These are phyloP conservation scores for Yoshiicerus persimilis DNA, from an alignment of 1,140 invertebrate species.

Conservation along the genomic window DNA sequence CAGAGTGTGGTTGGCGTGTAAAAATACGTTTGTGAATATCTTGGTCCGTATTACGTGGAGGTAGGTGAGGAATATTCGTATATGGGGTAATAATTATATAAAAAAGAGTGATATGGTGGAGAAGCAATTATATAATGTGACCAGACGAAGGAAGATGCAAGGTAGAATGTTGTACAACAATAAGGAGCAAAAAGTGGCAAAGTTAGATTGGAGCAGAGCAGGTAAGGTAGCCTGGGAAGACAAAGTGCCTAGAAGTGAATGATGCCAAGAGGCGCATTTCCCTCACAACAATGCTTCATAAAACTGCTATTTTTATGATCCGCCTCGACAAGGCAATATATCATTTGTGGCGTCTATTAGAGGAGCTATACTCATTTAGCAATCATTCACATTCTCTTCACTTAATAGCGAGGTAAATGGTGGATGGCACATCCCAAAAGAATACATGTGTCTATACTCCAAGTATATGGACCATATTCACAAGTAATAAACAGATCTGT, in stretches of 20 bases:
- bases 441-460: no score
- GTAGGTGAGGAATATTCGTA: not conserved
- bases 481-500: no score
- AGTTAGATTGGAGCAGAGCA: not conserved
- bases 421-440: not conserved
- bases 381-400: constrained; percentile 25
- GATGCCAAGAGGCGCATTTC: not conserved
- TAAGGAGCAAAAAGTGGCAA: not conserved
- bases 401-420: not conserved
- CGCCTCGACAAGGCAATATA: constrained; percentile 18
- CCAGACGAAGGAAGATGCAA: not conserved
- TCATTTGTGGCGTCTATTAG: constrained; percentile 27
- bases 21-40: not conserved
- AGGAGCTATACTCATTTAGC: constrained; percentile 29
- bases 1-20: no score
- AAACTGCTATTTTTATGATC: constrained; percentile 18
- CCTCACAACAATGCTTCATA: constrained; percentile 17
- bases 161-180: not conserved
- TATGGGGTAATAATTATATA: not conserved
- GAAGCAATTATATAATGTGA: not conserved
- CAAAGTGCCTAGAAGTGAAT: not conserved
- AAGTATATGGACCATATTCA: no score
- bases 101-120: not conserved
- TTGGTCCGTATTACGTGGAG: not conserved
- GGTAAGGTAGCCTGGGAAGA: not conserved